phyloP scores from a whole-genome alignment of 2,888 invertebrate species.

The Malthinus flaveolus region DNA sequence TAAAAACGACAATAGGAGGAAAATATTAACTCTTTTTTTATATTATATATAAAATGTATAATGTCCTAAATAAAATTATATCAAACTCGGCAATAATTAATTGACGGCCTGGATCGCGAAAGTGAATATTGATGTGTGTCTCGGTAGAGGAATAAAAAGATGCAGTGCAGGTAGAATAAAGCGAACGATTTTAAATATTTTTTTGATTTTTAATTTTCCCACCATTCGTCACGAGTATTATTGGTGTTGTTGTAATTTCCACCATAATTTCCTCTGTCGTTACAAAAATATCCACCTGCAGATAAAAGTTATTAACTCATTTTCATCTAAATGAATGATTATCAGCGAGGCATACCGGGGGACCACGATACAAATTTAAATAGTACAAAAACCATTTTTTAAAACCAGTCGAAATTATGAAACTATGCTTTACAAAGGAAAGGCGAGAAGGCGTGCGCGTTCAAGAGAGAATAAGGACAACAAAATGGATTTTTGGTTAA shows the following conservation, averaged over 20 bases:
- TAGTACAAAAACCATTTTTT: no score
- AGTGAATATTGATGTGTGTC: slow-evolving; percentile 15
- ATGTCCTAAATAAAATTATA: slow-evolving; percentile 30
- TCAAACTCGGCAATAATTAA: slow-evolving; percentile 13
- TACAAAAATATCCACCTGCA: slow-evolving; percentile 47
- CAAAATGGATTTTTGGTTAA: no score
- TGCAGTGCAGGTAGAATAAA: slow-evolving; percentile 27
- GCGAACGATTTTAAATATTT: slow-evolving; percentile 6
- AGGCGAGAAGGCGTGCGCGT: no score
- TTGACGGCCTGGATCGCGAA: slow-evolving; percentile 25
- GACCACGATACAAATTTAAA: no score
- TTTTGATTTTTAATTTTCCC: slow-evolving; percentile 43
- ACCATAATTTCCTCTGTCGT: slow-evolving; percentile 51
- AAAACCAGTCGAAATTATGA: no score
- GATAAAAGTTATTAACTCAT: slow-evolving; percentile 16
- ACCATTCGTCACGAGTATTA: slow-evolving; percentile 51
- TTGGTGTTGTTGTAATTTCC: slow-evolving; percentile 48
- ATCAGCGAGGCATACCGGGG: background rate
- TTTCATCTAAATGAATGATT: background rate
- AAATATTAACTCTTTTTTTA: slow-evolving; percentile 19
- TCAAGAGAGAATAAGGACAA: no score
- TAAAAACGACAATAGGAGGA: slow-evolving; percentile 19
- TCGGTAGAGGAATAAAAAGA: slow-evolving; percentile 16
- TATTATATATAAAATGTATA: slow-evolving; percentile 23
- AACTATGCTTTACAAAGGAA: no score